Percentiles rank a stretch among this genome's conserved stretches.
Conservation (phyloP, 2,888 invertebrate genomes). For the Plusia festucae region DNA sequence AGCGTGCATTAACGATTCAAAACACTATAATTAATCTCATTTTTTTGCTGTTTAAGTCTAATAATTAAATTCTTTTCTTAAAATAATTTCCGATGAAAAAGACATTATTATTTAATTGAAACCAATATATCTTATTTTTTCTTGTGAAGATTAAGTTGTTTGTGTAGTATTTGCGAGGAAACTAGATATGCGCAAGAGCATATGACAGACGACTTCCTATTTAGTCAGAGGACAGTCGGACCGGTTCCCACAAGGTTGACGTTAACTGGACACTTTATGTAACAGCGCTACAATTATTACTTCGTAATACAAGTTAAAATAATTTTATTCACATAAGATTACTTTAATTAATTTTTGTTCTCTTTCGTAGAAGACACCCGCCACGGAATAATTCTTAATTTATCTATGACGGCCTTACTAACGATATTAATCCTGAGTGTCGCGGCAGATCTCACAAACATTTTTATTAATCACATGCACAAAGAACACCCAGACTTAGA, state of each 20-base stretch:
- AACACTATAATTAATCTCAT: too few relatives aligned
- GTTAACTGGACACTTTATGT: constrained; percentile 25
- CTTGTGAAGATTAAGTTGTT: not conserved
- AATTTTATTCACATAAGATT: not conserved
- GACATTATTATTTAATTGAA: too few relatives aligned
- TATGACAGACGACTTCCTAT: constrained; percentile 58
- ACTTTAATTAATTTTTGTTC: too few relatives aligned
- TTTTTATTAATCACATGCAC: too few relatives aligned
- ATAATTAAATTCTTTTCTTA: not conserved
- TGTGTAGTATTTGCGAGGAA: constrained; percentile 47
- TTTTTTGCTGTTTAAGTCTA: too few relatives aligned
- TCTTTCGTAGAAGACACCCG: too few relatives aligned
- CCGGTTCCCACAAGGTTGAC: constrained; percentile 54
- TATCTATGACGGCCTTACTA: too few relatives aligned
- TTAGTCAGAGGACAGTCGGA: constrained; percentile 47
- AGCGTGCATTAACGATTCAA: too few relatives aligned
- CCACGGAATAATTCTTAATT: too few relatives aligned
- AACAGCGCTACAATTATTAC: constrained; percentile 23
- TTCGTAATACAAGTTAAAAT: not conserved
- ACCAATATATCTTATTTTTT: not conserved
- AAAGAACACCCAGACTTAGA: too few relatives aligned
- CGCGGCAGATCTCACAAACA: too few relatives aligned
- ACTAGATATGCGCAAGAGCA: constrained; percentile 43
- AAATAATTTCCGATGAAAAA: not conserved
- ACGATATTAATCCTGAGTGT: too few relatives aligned